Conservation (phyloP, 2,113 vertebrate genomes). For the Dasyurus viverrinus region DNA sequence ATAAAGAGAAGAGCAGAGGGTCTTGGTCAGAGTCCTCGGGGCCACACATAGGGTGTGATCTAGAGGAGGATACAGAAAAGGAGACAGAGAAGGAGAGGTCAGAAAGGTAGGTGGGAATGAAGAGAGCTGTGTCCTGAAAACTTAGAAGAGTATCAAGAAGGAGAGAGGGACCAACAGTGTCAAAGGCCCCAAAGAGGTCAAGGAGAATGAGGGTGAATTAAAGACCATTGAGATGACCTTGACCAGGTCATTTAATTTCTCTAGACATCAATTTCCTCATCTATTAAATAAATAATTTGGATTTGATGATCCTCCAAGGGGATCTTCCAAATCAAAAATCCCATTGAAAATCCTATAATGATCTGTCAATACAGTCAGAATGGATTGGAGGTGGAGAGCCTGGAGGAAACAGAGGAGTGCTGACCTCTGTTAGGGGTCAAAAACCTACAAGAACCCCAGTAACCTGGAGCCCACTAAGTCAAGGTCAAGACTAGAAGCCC, state of each 20-base stretch:
- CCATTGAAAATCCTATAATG: not conserved
- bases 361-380: not conserved
- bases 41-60: too few relatives aligned
- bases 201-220: not conserved
- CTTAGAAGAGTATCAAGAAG: not conserved
- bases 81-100: too few relatives aligned
- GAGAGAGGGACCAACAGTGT: not conserved
- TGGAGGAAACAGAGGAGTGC: not conserved
- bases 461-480: not conserved
- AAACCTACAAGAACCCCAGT: not conserved
- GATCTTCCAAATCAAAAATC: not conserved
- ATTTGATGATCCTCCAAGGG: not conserved
- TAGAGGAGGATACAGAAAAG: too few relatives aligned
- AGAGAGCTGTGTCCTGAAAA: not conserved
- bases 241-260: not conserved
- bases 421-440: not conserved
- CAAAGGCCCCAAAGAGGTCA: not conserved
- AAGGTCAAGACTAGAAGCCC: conserved; percentile 29
- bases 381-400: not conserved
- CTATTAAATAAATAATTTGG: not conserved
- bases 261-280: not conserved
- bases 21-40: too few relatives aligned
- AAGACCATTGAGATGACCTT: not conserved
- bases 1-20: too few relatives aligned
- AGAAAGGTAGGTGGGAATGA: too few relatives aligned